Percentiles rank a stretch among this genome's conserved stretches.
Evolutionary conservation across 2,797 vertebrate genomes (phyloP).

Genomic region (Galagoides demidoff): DNA sequence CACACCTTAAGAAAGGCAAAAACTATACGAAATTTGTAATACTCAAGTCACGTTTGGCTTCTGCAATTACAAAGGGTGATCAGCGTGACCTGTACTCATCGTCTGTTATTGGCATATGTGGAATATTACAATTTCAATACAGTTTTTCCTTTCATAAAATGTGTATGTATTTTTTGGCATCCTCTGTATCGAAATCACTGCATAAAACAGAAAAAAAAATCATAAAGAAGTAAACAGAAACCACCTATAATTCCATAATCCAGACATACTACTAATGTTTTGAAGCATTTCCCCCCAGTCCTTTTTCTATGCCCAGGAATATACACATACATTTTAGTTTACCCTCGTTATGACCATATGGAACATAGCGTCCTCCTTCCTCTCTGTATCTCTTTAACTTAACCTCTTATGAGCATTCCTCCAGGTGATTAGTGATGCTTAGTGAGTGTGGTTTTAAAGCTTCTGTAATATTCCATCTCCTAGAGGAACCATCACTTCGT

Average conservation of each 20-base stretch:
- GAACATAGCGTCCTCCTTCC: background rate
- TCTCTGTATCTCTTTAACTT: background rate
- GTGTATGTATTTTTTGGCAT: too few species aligned
- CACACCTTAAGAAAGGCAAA: too few species aligned
- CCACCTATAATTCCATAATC: background rate
- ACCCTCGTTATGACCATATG: background rate
- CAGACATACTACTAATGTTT: background rate
- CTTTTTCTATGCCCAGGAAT: background rate
- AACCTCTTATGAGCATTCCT: background rate
- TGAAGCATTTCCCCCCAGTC: background rate
- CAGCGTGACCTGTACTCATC: too few species aligned
- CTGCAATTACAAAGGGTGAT: too few species aligned
- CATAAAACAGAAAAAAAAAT: background rate
- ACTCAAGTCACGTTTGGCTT: too few species aligned
- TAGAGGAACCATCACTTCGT: background rate
- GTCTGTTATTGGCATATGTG: too few species aligned
- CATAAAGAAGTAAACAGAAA: background rate
- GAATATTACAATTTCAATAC: too few species aligned
- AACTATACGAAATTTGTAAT: too few species aligned
- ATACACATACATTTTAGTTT: background rate
- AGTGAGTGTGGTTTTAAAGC: background rate
- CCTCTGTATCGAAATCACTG: background rate
- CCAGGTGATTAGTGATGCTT: background rate
- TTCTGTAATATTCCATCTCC: background rate
- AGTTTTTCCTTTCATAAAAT: too few species aligned